A percentile compares a stretch with the other conserved stretches of the same genome.
These are phyloP conservation scores for Microctenopoma steveboyesi DNA, from an alignment of 2,797 vertebrate species.

Conservation along the genomic window DNA sequence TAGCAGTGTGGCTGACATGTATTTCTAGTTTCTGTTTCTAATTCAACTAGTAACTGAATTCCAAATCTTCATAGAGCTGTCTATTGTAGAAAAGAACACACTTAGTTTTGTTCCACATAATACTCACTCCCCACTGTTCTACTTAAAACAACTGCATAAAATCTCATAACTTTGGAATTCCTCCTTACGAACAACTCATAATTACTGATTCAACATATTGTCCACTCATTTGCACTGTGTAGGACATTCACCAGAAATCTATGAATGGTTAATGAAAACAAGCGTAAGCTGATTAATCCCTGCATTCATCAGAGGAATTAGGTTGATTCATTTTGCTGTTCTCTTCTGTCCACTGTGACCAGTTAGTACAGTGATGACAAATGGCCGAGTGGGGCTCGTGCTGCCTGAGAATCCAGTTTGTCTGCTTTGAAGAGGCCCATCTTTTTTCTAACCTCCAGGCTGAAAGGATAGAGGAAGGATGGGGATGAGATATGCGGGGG, in stretches of 20 bases:
- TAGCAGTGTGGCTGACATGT: no score
- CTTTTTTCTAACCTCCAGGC: conserved; percentile 21
- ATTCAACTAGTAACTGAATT: no score
- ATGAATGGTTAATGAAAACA: conserved; percentile 32
- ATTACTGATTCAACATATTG: neutral
- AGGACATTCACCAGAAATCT: neutral
- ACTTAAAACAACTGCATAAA: no score
- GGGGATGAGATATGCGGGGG: neutral
- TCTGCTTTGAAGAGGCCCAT: conserved; percentile 9
- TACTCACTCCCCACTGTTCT: no score
- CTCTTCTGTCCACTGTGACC: conserved; percentile 29
- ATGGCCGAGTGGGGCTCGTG: neutral
- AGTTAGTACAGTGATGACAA: conserved; percentile 18
- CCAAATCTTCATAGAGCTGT: no score
- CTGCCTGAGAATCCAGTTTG: conserved; percentile 19
- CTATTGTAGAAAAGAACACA: no score
- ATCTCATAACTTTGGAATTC: no score
- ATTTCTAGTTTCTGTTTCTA: no score
- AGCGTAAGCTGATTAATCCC: conserved; percentile 45
- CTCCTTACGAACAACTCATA: no score
- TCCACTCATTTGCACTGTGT: neutral
- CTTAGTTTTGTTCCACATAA: no score
- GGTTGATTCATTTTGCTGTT: neutral
- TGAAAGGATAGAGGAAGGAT: conserved; percentile 4
- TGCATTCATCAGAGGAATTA: conserved; percentile 42